A percentile compares a stretch with the other conserved stretches of the same genome.
Evolutionary conservation across 2,113 vertebrate genomes (phyloP).

Genomic region (Pandion haliaetus): DNA sequence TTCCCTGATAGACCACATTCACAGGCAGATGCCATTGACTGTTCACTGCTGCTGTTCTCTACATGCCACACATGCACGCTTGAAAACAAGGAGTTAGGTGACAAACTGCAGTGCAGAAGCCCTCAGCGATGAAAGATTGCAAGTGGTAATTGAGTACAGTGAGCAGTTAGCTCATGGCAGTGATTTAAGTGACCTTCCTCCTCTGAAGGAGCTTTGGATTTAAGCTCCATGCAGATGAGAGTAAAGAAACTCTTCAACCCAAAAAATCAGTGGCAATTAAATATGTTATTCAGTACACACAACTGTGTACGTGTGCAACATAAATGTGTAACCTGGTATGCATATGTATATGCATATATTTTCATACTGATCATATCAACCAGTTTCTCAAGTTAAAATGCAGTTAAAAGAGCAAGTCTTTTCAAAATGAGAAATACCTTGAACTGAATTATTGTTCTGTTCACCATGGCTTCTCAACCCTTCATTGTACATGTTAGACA

Average conservation of each 20-base stretch:
- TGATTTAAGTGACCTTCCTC: constrained; percentile 44
- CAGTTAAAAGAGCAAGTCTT: background rate
- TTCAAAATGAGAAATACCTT: background rate
- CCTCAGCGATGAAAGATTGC: background rate
- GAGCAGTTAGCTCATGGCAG: constrained; percentile 28
- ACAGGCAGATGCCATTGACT: background rate
- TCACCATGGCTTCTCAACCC: background rate
- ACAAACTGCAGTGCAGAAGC: background rate
- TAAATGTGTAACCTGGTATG: background rate
- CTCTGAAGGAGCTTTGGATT: constrained; percentile 17
- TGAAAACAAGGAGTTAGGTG: constrained; percentile 31
- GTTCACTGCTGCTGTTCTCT: background rate
- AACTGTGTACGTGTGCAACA: background rate
- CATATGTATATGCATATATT: background rate
- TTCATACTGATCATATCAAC: background rate
- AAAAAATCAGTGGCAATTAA: background rate
- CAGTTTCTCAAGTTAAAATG: background rate
- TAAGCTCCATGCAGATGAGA: constrained; percentile 2
- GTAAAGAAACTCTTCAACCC: constrained; percentile 18
- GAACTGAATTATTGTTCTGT: background rate
- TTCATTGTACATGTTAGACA: background rate
- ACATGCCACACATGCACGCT: background rate
- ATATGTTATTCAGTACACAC: background rate
- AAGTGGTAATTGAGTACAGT: constrained; percentile 49
- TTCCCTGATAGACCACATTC: background rate